Conservation (phyloP, 53 echinoderm and acorn worm species). For the Crossaster papposus region DNA sequence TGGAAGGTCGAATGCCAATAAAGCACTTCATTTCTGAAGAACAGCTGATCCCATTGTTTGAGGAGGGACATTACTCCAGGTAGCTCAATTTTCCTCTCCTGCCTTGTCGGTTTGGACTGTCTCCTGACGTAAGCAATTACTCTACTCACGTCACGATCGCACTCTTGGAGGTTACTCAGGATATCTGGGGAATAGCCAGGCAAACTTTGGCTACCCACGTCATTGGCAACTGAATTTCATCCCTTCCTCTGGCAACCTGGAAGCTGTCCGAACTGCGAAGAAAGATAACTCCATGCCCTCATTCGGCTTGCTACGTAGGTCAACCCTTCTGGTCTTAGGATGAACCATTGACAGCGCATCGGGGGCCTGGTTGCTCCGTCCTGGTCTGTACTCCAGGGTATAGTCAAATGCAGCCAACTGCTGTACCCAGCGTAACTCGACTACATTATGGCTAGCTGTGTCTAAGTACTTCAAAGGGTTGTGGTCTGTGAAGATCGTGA, state of each 20-base stretch:
- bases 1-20: not conserved
- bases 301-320: too few species aligned
- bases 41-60: conserved; percentile 20
- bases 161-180: not conserved
- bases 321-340: too few species aligned
- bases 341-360: too few species aligned
- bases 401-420: too few species aligned
- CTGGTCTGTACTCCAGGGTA: too few species aligned
- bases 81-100: not conserved
- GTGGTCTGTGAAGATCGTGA: not conserved
- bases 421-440: too few species aligned
- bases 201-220: conserved; percentile 1
- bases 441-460: not conserved
- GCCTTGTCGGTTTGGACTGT: not conserved
- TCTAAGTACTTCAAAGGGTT: not conserved
- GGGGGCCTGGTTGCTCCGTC: too few species aligned
- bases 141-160: not conserved
- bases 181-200: not conserved
- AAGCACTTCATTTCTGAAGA: not conserved
- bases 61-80: not conserved
- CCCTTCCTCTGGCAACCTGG: too few species aligned
- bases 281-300: too few species aligned
- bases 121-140: not conserved
- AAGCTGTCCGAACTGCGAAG: too few species aligned
- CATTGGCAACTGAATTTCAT: too few species aligned